Base-by-base conservation (phyloP, 2,797 vertebrate species). In the Telmatherina bonti region DNA sequence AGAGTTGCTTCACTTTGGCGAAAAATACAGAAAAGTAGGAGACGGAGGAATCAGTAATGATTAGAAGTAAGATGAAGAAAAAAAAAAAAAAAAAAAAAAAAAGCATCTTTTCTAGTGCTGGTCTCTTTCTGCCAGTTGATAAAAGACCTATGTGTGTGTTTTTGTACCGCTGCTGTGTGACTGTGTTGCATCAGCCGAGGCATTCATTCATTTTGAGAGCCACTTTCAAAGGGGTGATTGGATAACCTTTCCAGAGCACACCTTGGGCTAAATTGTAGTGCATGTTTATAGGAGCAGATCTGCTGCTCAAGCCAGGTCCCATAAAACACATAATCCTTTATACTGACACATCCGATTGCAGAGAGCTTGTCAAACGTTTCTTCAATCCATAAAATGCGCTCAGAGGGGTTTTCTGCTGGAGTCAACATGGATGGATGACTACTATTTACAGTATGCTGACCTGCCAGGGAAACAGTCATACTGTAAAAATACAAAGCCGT, bases 321-420 rank as follows among this genome's bases (percentile, higher is more conserved):
- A 88, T 93, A 93, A 94, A 93, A 91, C 88, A 85, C 82, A 81
- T 82, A 85, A 92, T 93, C 89, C 88, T 93, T 94, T 93, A 93
- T 88, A 88, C 84, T 92, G 93, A 93, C 92, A 92, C 83, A 79
- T 83, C 72, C 62, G 79, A 88, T 88, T 81, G 87, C 88, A 81
- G 86, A 83, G 86, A 88, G 82, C 85, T 86, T 89, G 89, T 92
- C 88, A 88, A 90, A 92, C 67, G 82, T 90, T 88, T 85, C 79
- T 84, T 63, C 86, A 65, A 90, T 92, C 91, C 82, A 92, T 91
- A 93, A 92, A 93, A 89, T 83, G 74, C 70, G 86, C 87, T 91
- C 81, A 57, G 70, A 88, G 90, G 82, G 75, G 0, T 41, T 88
- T 89, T 81, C 82, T 26, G 11, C 85, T 62, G 62, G 52, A 85